Evolutionary conservation across 37 sponge, comb jelly and placozoan species (phyloP).

Genomic region (Beroe ovata): DNA sequence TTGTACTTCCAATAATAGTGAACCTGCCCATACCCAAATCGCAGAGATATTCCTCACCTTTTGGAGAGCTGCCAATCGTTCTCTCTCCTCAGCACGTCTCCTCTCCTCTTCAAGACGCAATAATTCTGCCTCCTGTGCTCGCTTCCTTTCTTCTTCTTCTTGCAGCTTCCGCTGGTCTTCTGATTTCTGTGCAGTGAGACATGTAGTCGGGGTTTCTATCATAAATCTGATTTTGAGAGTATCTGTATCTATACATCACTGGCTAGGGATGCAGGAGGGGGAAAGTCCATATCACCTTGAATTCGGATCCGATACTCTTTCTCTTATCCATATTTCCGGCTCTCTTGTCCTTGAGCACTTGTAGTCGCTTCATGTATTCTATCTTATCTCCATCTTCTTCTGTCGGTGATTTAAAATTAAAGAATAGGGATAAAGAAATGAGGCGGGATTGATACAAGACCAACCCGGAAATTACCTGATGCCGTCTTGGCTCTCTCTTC

Average conservation of each 20-base stretch:
- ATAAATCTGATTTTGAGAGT: no score
- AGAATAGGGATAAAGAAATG: no score
- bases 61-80: not conserved
- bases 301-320: not conserved
- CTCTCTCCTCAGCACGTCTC: constrained; percentile 24
- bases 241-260: no score
- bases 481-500: constrained; percentile 8
- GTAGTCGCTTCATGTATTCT: constrained; percentile 2
- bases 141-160: constrained; percentile 30
- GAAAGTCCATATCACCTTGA: no score
- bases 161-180: constrained; percentile 19
- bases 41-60: no score
- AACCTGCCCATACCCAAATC: no score
- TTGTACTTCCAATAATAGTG: no score
- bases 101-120: not conserved
- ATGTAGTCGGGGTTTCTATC: no score
- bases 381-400: constrained; percentile 53
- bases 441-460: no score
- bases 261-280: no score
- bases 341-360: constrained; percentile 26
- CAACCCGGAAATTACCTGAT: not conserved
- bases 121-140: constrained; percentile 8
- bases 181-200: no score
- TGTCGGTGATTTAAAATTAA: not conserved
- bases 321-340: not conserved